phyloP scores from a whole-genome alignment of 2,888 invertebrate species.

The Ochropleura leucogaster region DNA sequence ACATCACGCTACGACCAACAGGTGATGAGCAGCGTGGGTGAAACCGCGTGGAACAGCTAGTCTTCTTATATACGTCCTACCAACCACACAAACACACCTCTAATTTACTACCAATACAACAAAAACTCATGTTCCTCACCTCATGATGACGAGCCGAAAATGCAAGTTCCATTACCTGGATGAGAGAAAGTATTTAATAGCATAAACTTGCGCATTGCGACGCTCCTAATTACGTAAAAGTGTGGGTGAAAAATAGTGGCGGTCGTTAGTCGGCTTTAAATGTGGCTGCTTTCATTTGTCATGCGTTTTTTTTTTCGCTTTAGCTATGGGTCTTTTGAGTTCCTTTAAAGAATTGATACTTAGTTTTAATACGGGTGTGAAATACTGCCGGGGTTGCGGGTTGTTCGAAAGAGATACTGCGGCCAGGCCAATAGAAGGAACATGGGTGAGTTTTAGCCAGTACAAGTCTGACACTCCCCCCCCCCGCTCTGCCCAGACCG shows the following conservation, averaged over 20 bases:
- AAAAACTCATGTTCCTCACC: conserved; percentile 42
- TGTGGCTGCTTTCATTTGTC: conserved; percentile 41
- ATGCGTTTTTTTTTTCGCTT: conserved; percentile 15
- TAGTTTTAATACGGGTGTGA: neutral
- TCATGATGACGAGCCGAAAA: conserved; percentile 73
- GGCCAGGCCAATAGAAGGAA: too few species aligned
- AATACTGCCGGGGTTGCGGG: too few species aligned
- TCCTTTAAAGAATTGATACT: neutral
- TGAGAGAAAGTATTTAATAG: conserved; percentile 83
- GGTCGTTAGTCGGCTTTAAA: conserved; percentile 49
- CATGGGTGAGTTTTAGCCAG: too few species aligned
- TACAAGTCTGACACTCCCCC: too few species aligned
- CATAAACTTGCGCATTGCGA: conserved; percentile 71
- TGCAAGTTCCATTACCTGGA: conserved; percentile 79
- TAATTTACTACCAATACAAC: conserved; percentile 52
- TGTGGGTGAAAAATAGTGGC: conserved; percentile 66
- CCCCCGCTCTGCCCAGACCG: too few species aligned
- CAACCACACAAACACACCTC: conserved; percentile 20
- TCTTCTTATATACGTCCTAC: neutral
- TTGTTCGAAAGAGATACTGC: too few species aligned
- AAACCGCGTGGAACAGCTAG: too few species aligned
- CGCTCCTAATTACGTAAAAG: conserved; percentile 73
- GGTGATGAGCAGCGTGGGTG: too few species aligned
- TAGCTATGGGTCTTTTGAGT: accelerated
- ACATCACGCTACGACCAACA: too few species aligned